phyloP scores from a whole-genome alignment of 2,797 vertebrate species.

The Xenopus petersii region DNA sequence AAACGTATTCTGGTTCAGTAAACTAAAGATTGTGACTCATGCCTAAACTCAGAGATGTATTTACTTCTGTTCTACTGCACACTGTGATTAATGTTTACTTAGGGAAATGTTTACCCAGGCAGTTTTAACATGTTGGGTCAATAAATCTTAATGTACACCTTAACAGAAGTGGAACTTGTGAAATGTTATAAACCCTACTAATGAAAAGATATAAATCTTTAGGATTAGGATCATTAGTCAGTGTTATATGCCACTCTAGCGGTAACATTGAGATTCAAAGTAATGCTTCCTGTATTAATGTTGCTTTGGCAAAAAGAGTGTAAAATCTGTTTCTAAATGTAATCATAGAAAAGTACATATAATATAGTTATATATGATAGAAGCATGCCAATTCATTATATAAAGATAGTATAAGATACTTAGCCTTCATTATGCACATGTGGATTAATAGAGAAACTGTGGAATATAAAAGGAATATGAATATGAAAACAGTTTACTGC shows the following conservation, averaged over 20 bases:
- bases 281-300: conserved; percentile 15
- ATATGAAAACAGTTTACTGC: too few relatives aligned
- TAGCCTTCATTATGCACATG: too few relatives aligned
- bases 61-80: conserved; percentile 42
- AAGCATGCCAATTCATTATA: too few relatives aligned
- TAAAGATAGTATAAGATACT: too few relatives aligned
- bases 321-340: conserved; percentile 18
- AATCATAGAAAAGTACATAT: conserved; percentile 16
- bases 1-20: conserved; percentile 10
- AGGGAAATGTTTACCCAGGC: conserved; percentile 48
- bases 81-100: conserved; percentile 48
- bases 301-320: conserved; percentile 13
- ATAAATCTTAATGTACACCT: conserved; percentile 50
- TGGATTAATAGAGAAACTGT: too few relatives aligned
- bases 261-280: conserved; percentile 42
- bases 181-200: conserved; percentile 48
- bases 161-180: conserved; percentile 47
- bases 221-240: conserved; percentile 50
- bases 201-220: conserved; percentile 50
- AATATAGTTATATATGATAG: background rate
- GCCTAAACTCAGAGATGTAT: conserved; percentile 39
- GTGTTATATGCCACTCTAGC: conserved; percentile 43
- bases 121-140: conserved; percentile 47
- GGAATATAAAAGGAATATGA: too few relatives aligned
- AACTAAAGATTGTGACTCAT: conserved; percentile 37